These are phyloP conservation scores for Myotis pilosus DNA, from an alignment of 2,797 vertebrate species.

Conservation along the genomic window DNA sequence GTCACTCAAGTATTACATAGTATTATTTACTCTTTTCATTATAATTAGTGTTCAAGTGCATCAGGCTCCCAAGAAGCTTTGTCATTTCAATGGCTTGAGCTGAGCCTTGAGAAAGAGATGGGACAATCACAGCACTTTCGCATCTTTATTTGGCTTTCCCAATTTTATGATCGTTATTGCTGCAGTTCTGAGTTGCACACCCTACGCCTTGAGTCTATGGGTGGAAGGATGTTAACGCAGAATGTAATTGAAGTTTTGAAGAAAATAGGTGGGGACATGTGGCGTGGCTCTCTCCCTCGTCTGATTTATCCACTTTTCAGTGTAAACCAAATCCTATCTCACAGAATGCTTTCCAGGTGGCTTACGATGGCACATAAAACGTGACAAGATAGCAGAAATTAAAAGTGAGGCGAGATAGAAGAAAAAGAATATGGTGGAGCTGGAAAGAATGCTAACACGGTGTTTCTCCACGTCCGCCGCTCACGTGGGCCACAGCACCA, in stretches of 20 bases:
- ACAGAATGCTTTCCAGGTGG: background rate
- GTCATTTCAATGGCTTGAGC: too few relatives aligned
- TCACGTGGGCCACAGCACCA: background rate
- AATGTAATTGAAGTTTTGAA: background rate
- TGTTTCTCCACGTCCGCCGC: background rate
- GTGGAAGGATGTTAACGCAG: background rate
- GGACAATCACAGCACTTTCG: background rate
- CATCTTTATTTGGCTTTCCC: conserved; percentile 13
- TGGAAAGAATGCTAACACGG: background rate
- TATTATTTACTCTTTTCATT: background rate
- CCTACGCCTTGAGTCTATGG: background rate
- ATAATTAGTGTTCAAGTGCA: background rate
- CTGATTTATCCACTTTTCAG: background rate
- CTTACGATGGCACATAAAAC: conserved; percentile 14
- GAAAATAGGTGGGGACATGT: background rate
- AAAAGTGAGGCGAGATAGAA: background rate
- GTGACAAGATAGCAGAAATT: conserved; percentile 44
- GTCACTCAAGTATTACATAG: background rate
- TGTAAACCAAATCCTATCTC: conserved; percentile 39
- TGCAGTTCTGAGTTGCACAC: background rate
- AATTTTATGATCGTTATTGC: background rate
- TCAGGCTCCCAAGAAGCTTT: background rate
- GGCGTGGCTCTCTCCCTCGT: background rate
- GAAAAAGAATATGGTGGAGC: background rate
- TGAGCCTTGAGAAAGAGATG: background rate